Percentiles rank a stretch among this genome's conserved stretches.
These are phyloP conservation scores for Pseudomugil gertrudae DNA, from an alignment of 2,797 vertebrate species.

Conservation along the genomic window DNA sequence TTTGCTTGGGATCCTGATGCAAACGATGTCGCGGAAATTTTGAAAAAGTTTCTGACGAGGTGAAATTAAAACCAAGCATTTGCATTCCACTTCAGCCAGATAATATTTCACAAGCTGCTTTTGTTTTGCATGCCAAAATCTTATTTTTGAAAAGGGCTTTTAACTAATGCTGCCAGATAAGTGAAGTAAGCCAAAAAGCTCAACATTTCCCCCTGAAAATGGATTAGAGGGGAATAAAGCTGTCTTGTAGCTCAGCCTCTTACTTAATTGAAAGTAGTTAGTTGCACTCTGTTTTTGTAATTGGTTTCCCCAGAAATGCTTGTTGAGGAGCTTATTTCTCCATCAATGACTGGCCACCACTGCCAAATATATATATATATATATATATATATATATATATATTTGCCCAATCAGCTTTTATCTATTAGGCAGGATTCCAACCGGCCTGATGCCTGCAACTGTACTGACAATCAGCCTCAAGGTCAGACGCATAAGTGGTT, in stretches of 20 bases:
- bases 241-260: neutral
- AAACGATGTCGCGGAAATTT: no score
- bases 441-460: no score
- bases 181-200: neutral
- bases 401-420: no score
- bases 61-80: neutral
- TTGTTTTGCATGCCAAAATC: neutral
- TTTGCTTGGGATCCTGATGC: no score
- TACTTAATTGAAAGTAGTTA: neutral
- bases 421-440: no score
- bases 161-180: no score
- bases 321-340: neutral
- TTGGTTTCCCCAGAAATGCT: neutral
- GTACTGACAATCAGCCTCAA: no score
- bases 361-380: neutral
- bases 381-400: no score
- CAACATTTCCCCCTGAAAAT: neutral
- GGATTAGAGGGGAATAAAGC: neutral
- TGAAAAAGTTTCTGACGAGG: neutral
- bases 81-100: neutral
- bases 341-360: neutral
- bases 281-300: neutral
- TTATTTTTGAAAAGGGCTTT: neutral
- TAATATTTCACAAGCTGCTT: neutral
- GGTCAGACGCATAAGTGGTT: no score